phyloP scores from a whole-genome alignment of 2,888 invertebrate species.

The Oligia latruncula region DNA sequence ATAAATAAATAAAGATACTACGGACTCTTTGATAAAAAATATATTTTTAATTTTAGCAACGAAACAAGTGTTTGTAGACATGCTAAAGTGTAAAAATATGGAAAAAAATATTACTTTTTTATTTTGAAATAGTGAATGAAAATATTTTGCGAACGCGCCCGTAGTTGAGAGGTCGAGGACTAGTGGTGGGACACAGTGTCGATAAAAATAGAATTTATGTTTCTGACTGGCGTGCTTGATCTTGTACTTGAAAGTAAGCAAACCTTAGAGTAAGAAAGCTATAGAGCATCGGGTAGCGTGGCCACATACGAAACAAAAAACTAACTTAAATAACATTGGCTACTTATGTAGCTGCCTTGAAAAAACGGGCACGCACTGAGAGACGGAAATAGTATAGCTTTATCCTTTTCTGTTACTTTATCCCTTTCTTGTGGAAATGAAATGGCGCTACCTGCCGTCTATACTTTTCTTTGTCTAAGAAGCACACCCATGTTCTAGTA shows the following conservation, averaged over 20 bases:
- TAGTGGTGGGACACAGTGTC: conserved; percentile 54
- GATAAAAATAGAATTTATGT: conserved; percentile 24
- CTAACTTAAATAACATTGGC: no score
- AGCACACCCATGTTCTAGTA: no score
- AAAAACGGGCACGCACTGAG: no score
- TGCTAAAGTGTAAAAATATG: conserved; percentile 66
- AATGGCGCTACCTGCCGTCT: no score
- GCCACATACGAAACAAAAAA: no score
- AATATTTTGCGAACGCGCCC: conserved; percentile 70
- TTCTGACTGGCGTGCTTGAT: background rate
- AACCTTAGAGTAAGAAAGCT: no score
- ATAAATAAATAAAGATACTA: conserved; percentile 20
- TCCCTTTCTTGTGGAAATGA: no score
- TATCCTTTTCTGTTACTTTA: no score
- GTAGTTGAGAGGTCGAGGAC: conserved; percentile 63
- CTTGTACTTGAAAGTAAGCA: background rate
- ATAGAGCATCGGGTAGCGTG: no score
- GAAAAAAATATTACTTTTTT: conserved; percentile 66
- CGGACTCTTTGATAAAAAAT: conserved; percentile 60
- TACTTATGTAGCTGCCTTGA: no score
- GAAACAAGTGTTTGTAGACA: conserved; percentile 60
- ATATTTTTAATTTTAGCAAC: conserved; percentile 56
- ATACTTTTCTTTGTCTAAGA: no score
- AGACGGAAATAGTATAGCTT: no score
- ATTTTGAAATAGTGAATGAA: conserved; percentile 70